These are phyloP conservation scores for Antheraea assamensis DNA, from an alignment of 2,888 invertebrate genomes.

Conservation along the genomic window DNA sequence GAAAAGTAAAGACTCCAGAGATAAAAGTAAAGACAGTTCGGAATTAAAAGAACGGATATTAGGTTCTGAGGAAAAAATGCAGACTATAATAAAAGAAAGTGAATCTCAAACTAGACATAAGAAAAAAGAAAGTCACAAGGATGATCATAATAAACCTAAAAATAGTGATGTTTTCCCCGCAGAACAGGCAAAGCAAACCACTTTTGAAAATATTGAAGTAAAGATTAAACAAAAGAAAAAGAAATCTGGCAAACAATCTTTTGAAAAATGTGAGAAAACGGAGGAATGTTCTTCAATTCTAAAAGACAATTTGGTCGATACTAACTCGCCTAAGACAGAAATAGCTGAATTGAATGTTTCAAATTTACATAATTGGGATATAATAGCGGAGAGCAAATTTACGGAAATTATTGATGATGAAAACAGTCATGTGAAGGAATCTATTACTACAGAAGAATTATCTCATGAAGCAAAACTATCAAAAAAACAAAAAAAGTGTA, in stretches of 20 bases:
- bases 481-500: conserved; percentile 35
- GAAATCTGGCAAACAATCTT: conserved; percentile 36
- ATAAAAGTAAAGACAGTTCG: conserved; percentile 48
- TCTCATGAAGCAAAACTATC: conserved; percentile 21
- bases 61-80: conserved; percentile 14
- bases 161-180: conserved; percentile 27
- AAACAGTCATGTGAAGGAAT: neutral
- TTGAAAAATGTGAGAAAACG: conserved; percentile 28
- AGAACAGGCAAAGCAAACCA: conserved; percentile 30
- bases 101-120: conserved; percentile 40
- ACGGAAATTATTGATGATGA: neutral
- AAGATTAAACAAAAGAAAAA: conserved; percentile 36
- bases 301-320: conserved; percentile 10
- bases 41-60: conserved; percentile 27
- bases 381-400: conserved; percentile 7
- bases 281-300: conserved; percentile 11
- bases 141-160: conserved; percentile 28
- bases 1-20: conserved; percentile 51
- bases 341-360: neutral
- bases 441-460: neutral
- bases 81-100: conserved; percentile 23
- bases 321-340: conserved; percentile 5
- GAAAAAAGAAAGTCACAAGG: conserved; percentile 51
- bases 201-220: conserved; percentile 1
- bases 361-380: conserved; percentile 11